These are phyloP conservation scores for Mionectes macconnelli DNA, from an alignment of 2,113 vertebrate species.

Conservation along the genomic window DNA sequence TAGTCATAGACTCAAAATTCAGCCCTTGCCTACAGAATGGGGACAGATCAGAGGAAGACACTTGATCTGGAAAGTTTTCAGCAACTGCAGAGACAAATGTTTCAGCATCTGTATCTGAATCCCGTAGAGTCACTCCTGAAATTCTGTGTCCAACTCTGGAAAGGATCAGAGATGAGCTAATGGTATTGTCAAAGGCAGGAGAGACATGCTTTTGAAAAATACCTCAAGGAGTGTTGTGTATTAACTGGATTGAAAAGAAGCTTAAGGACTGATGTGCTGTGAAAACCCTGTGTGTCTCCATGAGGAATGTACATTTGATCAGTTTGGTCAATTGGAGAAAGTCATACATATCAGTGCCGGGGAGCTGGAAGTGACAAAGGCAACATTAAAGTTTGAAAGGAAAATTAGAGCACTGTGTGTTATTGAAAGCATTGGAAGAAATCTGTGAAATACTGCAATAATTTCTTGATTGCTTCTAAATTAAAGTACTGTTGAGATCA, in stretches of 20 bases:
- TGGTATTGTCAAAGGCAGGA: background rate
- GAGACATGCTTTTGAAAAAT: background rate
- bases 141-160: background rate
- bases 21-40: background rate
- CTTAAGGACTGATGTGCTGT: background rate
- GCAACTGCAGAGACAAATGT: background rate
- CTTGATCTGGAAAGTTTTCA: background rate
- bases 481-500: background rate
- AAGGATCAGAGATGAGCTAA: background rate
- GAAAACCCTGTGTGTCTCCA: background rate
- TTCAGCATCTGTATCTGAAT: background rate
- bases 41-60: background rate
- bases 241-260: background rate
- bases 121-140: background rate
- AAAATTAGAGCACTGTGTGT: background rate
- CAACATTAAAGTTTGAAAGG: background rate
- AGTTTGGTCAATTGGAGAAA: background rate
- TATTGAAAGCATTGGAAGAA: background rate
- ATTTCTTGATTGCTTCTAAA: background rate
- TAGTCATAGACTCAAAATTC: background rate
- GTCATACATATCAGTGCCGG: background rate
- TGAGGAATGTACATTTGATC: background rate
- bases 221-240: background rate
- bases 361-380: background rate
- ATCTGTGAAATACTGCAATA: background rate